Conservation (phyloP, 2,888 invertebrate species). For the Caradrina kadenii region DNA sequence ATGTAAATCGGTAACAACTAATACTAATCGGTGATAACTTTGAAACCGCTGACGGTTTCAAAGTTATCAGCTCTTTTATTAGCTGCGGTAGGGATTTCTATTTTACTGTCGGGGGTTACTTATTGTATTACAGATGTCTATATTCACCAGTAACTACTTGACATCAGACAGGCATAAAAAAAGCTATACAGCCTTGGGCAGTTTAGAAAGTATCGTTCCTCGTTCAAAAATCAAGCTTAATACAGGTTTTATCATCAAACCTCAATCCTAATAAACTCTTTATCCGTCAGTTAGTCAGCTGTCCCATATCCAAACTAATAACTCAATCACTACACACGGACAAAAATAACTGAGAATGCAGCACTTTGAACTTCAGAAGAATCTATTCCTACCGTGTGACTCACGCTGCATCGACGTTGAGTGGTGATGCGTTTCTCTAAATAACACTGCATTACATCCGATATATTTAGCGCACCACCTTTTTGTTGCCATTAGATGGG, state of each 20-base stretch:
- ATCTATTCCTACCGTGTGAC: slow-evolving; percentile 64
- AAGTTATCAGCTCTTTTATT: too few species aligned
- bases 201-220: too few species aligned
- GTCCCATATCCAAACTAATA: slow-evolving; percentile 25
- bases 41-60: too few species aligned
- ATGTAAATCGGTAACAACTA: too few species aligned
- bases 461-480: slow-evolving; percentile 53
- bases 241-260: background rate
- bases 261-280: background rate
- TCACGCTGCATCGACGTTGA: slow-evolving; percentile 66
- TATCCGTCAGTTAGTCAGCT: slow-evolving; percentile 10
- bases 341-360: slow-evolving; percentile 47
- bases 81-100: too few species aligned
- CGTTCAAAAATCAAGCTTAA: too few species aligned
- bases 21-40: too few species aligned
- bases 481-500: slow-evolving; percentile 41
- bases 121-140: too few species aligned
- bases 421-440: slow-evolving; percentile 62
- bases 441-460: slow-evolving; percentile 50
- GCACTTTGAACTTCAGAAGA: slow-evolving; percentile 67
- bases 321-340: slow-evolving; percentile 31
- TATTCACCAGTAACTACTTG: too few species aligned
- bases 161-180: too few species aligned
- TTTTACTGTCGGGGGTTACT: too few species aligned
- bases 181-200: too few species aligned